Conservation (phyloP, 1,140 invertebrate species). For the Ostrea denselamellosa region DNA sequence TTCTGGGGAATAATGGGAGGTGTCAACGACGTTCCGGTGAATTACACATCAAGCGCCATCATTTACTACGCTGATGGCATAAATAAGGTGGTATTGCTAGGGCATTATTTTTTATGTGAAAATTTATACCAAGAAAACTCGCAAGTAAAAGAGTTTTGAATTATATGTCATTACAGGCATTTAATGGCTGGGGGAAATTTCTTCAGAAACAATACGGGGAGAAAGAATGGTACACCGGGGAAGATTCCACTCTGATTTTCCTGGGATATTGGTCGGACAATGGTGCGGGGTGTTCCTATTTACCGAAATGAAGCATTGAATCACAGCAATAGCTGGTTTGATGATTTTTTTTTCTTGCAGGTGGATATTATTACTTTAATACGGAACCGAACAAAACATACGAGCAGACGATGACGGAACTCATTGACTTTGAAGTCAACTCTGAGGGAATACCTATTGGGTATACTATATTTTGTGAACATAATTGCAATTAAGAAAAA, state of each 20-base stretch:
- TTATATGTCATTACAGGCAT: slow-evolving; percentile 55
- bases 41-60: slow-evolving; percentile 63
- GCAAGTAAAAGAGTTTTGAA: neutral
- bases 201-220: slow-evolving; percentile 48
- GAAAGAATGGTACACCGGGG: neutral
- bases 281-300: slow-evolving; percentile 45
- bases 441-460: neutral
- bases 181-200: slow-evolving; percentile 65
- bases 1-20: slow-evolving; percentile 72
- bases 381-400: slow-evolving; percentile 65
- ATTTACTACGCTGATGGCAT: slow-evolving; percentile 64
- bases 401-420: slow-evolving; percentile 64
- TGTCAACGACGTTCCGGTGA: slow-evolving; percentile 63
- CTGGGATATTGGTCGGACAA: slow-evolving; percentile 69
- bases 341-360: slow-evolving; percentile 44
- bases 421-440: slow-evolving; percentile 54
- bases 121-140: too few relatives aligned
- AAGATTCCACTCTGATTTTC: slow-evolving; percentile 64
- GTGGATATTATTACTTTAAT: slow-evolving; percentile 69
- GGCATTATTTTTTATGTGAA: too few relatives aligned
- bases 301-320: too few relatives aligned
- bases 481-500: too few relatives aligned
- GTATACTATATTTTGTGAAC: neutral
- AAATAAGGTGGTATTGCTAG: slow-evolving; percentile 59
- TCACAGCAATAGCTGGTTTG: too few relatives aligned